Evolutionary conservation across 2,888 invertebrate genomes (phyloP).

Genomic region (Iphiclides podalirius): DNA sequence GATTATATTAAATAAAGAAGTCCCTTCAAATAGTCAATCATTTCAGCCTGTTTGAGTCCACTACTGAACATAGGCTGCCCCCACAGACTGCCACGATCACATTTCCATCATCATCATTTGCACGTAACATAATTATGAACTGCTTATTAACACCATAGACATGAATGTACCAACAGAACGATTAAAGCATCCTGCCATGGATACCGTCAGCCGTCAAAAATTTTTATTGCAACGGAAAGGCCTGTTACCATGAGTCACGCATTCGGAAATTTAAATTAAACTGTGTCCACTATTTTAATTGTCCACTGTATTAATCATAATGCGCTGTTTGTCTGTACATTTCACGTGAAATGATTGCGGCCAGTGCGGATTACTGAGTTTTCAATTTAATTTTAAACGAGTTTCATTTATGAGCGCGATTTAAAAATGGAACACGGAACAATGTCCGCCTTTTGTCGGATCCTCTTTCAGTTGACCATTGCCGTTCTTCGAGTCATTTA

Average conservation of each 20-base stretch:
- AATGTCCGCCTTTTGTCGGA: slow-evolving; percentile 7
- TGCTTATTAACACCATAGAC: neutral
- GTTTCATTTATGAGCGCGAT: slow-evolving; percentile 7
- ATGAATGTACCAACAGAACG: neutral
- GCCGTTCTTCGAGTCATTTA: neutral
- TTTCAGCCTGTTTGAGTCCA: too few species aligned
- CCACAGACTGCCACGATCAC: too few species aligned
- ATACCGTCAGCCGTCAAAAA: slow-evolving; percentile 13
- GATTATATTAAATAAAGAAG: too few species aligned
- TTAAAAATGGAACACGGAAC: slow-evolving; percentile 11
- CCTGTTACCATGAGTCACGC: slow-evolving; percentile 22
- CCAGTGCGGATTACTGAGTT: slow-evolving; percentile 9
- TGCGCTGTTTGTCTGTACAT: slow-evolving; percentile 16
- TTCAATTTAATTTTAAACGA: slow-evolving; percentile 9
- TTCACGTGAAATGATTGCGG: slow-evolving; percentile 17
- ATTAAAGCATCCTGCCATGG: slow-evolving; percentile 20
- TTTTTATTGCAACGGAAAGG: slow-evolving; percentile 21
- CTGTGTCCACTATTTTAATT: slow-evolving; percentile 19
- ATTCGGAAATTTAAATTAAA: slow-evolving; percentile 23
- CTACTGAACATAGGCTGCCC: too few species aligned
- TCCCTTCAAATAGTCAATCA: too few species aligned
- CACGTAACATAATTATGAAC: too few species aligned
- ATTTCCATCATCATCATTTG: too few species aligned
- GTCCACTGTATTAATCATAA: slow-evolving; percentile 19
- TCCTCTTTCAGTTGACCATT: slow-evolving; percentile 1